These are phyloP conservation scores for Cheilosia variabilis DNA, from an alignment of 2,888 invertebrate genomes.

Conservation along the genomic window DNA sequence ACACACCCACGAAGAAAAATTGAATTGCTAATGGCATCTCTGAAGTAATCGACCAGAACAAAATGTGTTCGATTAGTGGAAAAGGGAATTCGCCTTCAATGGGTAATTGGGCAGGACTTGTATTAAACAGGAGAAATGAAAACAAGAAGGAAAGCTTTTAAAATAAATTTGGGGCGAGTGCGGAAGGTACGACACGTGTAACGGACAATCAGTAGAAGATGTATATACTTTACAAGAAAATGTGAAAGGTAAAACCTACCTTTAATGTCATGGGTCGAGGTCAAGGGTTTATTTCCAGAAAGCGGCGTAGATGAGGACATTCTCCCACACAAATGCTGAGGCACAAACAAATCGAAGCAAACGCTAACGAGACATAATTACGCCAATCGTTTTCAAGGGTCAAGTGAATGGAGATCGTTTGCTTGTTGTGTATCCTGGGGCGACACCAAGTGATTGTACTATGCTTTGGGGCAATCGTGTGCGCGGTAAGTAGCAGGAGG, in stretches of 20 bases:
- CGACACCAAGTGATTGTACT: too few species aligned
- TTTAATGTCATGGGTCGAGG: slow-evolving; percentile 24
- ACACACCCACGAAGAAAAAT: slow-evolving; percentile 11
- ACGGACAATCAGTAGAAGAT: slow-evolving; percentile 12
- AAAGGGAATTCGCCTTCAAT: slow-evolving; percentile 48
- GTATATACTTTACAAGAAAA: background rate
- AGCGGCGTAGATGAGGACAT: too few species aligned
- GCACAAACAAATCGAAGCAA: background rate
- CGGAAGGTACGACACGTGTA: slow-evolving; percentile 30
- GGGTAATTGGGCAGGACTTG: slow-evolving; percentile 53
- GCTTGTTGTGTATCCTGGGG: too few species aligned
- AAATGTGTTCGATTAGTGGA: slow-evolving; percentile 52
- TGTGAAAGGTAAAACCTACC: background rate
- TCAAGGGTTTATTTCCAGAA: background rate
- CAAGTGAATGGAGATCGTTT: too few species aligned
- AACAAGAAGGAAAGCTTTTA: slow-evolving; percentile 27
- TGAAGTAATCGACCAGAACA: slow-evolving; percentile 69
- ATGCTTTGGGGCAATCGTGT: too few species aligned
- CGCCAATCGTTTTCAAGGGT: too few species aligned
- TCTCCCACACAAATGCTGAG: too few species aligned
- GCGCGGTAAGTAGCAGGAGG: too few species aligned
- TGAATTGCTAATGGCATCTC: slow-evolving; percentile 66
- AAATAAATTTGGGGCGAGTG: slow-evolving; percentile 18
- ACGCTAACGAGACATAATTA: background rate
- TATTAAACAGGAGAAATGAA: background rate